These are phyloP conservation scores for Hypomecis atomaria DNA, from an alignment of 2,888 invertebrate species.

Conservation along the genomic window DNA sequence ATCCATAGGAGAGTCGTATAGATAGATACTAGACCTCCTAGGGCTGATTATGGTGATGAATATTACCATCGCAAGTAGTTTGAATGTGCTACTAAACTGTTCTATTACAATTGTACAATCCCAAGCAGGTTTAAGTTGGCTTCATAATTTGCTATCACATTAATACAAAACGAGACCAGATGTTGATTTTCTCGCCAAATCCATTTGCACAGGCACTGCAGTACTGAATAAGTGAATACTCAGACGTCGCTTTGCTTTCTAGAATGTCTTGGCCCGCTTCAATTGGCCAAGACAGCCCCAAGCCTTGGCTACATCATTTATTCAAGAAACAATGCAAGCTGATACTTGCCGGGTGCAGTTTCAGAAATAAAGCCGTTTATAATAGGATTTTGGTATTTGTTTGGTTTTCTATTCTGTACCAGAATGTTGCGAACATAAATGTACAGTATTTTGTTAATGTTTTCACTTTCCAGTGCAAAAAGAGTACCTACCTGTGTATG, in stretches of 20 bases:
- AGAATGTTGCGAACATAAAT: too few relatives aligned
- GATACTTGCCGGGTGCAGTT: not conserved
- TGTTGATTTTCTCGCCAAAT: not conserved
- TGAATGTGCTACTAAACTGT: too few relatives aligned
- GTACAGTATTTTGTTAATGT: too few relatives aligned
- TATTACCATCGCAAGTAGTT: too few relatives aligned
- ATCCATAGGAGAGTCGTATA: too few relatives aligned
- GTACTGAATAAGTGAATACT: constrained; percentile 33
- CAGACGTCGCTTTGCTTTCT: constrained; percentile 3
- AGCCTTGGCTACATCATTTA: not conserved
- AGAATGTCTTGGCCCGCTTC: not conserved
- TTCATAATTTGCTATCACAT: constrained; percentile 6
- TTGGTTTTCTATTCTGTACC: too few relatives aligned
- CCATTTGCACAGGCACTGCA: not conserved
- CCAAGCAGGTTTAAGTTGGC: not conserved
- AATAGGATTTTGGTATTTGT: not conserved
- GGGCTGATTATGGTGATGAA: too few relatives aligned
- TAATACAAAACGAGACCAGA: not conserved
- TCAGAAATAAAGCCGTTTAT: not conserved
- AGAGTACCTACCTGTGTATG: too few relatives aligned
- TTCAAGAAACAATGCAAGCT: not conserved
- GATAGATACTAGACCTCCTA: too few relatives aligned
- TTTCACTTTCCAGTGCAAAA: too few relatives aligned
- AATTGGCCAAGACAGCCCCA: not conserved
- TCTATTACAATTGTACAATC: too few relatives aligned